These are phyloP conservation scores for Mellivora capensis DNA, from an alignment of 2,113 vertebrate genomes.

Conservation along the genomic window DNA sequence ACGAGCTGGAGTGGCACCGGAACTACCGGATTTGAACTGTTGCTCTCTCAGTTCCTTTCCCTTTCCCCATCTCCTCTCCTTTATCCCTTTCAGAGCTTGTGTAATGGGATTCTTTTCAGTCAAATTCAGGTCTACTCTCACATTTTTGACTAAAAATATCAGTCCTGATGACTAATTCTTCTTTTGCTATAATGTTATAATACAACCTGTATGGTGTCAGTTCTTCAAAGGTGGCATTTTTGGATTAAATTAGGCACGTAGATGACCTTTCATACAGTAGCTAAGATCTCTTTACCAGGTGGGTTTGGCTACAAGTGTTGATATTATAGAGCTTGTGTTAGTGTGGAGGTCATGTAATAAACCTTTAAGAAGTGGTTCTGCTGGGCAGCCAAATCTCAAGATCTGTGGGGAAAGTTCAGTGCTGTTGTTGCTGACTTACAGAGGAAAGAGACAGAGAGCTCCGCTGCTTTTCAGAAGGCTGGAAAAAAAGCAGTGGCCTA, in stretches of 20 bases:
- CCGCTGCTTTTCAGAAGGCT: constrained; percentile 11
- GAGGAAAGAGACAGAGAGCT: neutral
- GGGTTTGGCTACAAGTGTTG: neutral
- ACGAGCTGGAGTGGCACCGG: neutral
- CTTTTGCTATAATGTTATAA: neutral
- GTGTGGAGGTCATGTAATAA: neutral
- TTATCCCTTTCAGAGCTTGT: neutral
- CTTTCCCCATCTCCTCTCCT: neutral
- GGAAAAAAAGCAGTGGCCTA: neutral
- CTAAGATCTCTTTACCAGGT: neutral
- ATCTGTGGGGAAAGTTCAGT: neutral
- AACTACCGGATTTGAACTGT: neutral
- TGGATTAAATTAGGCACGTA: neutral
- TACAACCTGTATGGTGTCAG: neutral
- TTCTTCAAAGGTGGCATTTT: neutral
- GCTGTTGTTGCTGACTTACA: neutral
- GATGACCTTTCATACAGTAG: neutral
- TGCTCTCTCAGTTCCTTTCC: neutral
- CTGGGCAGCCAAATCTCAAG: neutral
- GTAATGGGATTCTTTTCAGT: neutral
- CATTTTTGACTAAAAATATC: neutral
- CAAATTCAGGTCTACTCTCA: neutral
- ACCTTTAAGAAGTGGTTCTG: constrained; percentile 7
- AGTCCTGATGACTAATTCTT: neutral
- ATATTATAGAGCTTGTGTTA: neutral